phyloP scores from a whole-genome alignment of 2,797 vertebrate species.

The Coregonus suidteri region DNA sequence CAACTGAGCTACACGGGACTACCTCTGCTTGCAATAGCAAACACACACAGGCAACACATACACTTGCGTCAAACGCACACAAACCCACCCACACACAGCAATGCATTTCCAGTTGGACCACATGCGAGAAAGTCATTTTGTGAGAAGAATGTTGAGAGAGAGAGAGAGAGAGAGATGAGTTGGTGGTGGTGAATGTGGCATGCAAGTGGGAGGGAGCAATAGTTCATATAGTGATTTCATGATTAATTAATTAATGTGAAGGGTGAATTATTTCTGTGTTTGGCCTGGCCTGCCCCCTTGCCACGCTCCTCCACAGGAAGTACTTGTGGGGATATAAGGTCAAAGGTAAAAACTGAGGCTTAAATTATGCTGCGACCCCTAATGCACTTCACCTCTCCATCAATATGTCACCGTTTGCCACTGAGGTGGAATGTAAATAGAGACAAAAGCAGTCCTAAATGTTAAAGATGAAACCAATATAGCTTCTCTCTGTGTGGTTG shows the following conservation, averaged over 20 bases:
- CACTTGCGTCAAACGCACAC: conserved; percentile 3
- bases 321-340: conserved; percentile 4
- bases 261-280: conserved; percentile 41
- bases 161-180: conserved; percentile 31
- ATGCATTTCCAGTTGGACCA: neutral
- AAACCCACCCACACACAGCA: conserved; percentile 7
- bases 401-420: conserved; percentile 4
- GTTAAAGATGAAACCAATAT: neutral
- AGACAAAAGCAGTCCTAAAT: neutral
- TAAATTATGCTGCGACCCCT: neutral
- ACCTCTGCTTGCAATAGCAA: neutral
- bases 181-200: conserved; percentile 9
- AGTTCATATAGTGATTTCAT: conserved; percentile 17
- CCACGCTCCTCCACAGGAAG: neutral
- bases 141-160: conserved; percentile 13
- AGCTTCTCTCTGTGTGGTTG: neutral
- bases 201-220: conserved; percentile 9
- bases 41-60: neutral
- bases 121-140: neutral
- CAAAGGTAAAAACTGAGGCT: conserved; percentile 1
- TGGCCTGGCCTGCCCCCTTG: neutral
- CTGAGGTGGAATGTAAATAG: neutral
- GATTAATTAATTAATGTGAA: conserved; percentile 44
- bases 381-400: neutral
- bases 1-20: no score